Evolutionary conservation across 2,888 invertebrate genomes (phyloP).

Genomic region (Candidula unifasciata): DNA sequence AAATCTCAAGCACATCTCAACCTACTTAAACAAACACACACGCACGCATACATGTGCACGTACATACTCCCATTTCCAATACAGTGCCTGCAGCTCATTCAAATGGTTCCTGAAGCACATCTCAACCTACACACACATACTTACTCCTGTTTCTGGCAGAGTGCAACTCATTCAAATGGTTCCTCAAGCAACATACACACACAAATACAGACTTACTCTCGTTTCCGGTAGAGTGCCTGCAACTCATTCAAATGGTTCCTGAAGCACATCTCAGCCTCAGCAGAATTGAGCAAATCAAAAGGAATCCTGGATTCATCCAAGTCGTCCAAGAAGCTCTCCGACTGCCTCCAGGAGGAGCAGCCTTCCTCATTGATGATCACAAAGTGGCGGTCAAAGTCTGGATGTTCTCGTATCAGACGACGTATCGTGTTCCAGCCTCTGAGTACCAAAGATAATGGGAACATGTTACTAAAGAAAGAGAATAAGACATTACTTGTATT

Average conservation of each 20-base stretch:
- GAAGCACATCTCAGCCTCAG: slow-evolving; percentile 94
- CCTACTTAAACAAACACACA: too few relatives aligned
- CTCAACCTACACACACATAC: too few relatives aligned
- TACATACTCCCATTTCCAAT: slow-evolving; percentile 93
- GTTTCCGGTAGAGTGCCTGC: slow-evolving; percentile 92
- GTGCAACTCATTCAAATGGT: too few relatives aligned
- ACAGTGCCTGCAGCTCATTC: slow-evolving; percentile 93
- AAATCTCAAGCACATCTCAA: too few relatives aligned
- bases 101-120: slow-evolving; percentile 93
- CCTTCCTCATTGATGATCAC: slow-evolving; percentile 88
- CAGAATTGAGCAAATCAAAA: slow-evolving; percentile 92
- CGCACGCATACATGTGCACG: too few relatives aligned
- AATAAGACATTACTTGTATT: background rate
- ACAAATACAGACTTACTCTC: slow-evolving; percentile 84
- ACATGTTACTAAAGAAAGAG: background rate
- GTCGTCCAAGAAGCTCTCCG: slow-evolving; percentile 83
- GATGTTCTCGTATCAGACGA: slow-evolving; percentile 90
- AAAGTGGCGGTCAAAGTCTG: slow-evolving; percentile 95
- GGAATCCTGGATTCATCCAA: slow-evolving; percentile 88
- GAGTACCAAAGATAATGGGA: slow-evolving; percentile 57
- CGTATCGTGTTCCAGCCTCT: slow-evolving; percentile 94
- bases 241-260: slow-evolving; percentile 93
- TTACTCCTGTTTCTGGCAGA: too few relatives aligned
- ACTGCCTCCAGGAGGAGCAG: slow-evolving; percentile 87
- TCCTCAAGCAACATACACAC: too few relatives aligned